Evolutionary conservation across 1,140 invertebrate genomes (phyloP).

Genomic region (Musca domestica): DNA sequence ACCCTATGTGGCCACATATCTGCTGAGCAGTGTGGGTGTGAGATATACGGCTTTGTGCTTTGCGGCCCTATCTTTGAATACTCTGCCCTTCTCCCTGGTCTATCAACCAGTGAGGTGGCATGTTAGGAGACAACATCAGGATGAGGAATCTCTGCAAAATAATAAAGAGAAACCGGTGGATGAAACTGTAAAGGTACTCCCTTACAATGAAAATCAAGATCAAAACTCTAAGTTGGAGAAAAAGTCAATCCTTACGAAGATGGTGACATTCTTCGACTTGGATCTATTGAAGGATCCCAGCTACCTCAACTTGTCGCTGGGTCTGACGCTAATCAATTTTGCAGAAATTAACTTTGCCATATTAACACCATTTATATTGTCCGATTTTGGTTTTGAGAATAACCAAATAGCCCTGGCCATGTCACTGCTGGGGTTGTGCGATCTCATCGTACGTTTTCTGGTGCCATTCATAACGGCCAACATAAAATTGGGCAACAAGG

Average conservation of each 20-base stretch:
- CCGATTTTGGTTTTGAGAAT: constrained; percentile 59
- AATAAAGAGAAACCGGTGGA: constrained; percentile 39
- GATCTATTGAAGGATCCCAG: constrained; percentile 65
- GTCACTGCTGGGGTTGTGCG: constrained; percentile 61
- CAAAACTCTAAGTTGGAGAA: neutral
- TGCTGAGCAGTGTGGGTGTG: constrained; percentile 57
- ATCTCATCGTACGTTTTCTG: constrained; percentile 62
- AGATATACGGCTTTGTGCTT: constrained; percentile 60
- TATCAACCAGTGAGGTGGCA: constrained; percentile 68
- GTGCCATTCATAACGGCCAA: constrained; percentile 63
- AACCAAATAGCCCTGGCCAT: constrained; percentile 61
- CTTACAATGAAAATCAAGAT: constrained; percentile 34
- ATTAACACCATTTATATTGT: constrained; percentile 66
- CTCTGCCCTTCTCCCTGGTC: constrained; percentile 60
- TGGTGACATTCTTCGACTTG: constrained; percentile 64
- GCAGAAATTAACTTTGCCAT: constrained; percentile 69
- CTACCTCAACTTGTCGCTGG: constrained; percentile 66
- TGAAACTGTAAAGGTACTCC: constrained; percentile 52
- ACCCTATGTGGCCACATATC: constrained; percentile 59
- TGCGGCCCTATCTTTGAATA: constrained; percentile 60
- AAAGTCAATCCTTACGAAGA: constrained; percentile 56
- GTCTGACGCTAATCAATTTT: constrained; percentile 66
- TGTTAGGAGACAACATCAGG: constrained; percentile 44
- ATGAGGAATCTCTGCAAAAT: constrained; percentile 29
- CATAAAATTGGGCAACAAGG: constrained; percentile 62